Percentiles rank a stretch among this genome's conserved stretches.
phyloP scores from a whole-genome alignment of 2,113 vertebrate genomes.

The Lethenteron reissneri region DNA sequence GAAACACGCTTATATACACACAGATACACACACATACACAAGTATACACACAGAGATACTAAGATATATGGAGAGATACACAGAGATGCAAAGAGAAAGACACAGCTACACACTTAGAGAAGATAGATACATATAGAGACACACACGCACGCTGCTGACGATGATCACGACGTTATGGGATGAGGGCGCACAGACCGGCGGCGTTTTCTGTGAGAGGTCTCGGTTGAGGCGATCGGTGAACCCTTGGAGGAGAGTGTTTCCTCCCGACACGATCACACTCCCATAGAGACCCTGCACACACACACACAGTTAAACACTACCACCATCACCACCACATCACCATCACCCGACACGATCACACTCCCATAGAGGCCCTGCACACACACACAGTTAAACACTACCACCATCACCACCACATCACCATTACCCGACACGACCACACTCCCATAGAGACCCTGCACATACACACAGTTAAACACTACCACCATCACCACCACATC shows the following conservation, averaged over 20 bases:
- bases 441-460: conserved; percentile 77
- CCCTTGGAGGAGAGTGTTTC: conserved; percentile 88
- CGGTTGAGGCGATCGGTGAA: conserved; percentile 87
- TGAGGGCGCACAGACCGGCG: conserved; percentile 37
- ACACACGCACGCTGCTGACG: too few species aligned
- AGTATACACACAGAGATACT: too few species aligned
- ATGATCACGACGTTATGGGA: too few species aligned
- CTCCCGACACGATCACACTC: conserved; percentile 86
- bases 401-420: conserved; percentile 13
- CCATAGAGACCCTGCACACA: conserved; percentile 61
- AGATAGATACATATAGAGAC: too few species aligned
- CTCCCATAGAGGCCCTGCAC: conserved; percentile 77
- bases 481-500: not conserved
- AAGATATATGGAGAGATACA: too few species aligned
- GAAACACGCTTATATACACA: too few species aligned
- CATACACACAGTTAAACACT: conserved; percentile 7
- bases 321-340: too few species aligned
- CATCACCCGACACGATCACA: conserved; percentile 67
- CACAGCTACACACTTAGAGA: too few species aligned
- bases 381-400: conserved; percentile 7
- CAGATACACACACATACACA: too few species aligned
- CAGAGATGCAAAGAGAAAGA: too few species aligned
- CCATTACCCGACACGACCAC: conserved; percentile 90
- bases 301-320: not conserved
- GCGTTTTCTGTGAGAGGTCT: conserved; percentile 94